Base-by-base conservation (phyloP, 2,888 invertebrate genomes). In the Margaritifera margaritifera region DNA sequence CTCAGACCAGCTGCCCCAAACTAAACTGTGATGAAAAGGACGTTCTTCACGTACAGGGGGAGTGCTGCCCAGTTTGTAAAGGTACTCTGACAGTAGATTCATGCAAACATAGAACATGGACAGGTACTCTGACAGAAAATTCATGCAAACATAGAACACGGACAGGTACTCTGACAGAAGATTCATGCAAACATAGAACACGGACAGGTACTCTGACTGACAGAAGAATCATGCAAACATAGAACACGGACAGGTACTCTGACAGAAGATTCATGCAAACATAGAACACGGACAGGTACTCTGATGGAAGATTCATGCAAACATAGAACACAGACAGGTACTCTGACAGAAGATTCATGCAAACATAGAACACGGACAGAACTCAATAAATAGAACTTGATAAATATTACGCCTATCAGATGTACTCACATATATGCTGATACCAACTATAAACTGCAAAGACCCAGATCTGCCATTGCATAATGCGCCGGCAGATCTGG, bases 1-100 rank as follows among this genome's bases (percentile, higher is more conserved):
- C 94, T 52, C 93, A 93, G 84, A 92, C 92, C 69, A 93, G 92
- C 81, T 96, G 96, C 90, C 95, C 95, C 62, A 92, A 92, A 83
- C 92, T 96, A 81, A 92, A 93, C 66, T 96, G 96, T 91, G 94
- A 94, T 77, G 91, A 92, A 64, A 92, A 93, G 76, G 93, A 95
- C 87, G 95, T 95, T 91, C 94, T 96, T 89, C 93, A 93, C 82
- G 94, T 95, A 74, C 94, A 94, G 63, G 95, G 94, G 71, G 94
- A 95, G 90, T 96, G 96, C 91, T 96, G 96, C 92, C 95, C 95
- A 90, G 94, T 95, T 89, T 96, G 96, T 90, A 94, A 94, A 91
- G 96, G 96, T 95, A 79, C 57, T 79, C 74, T n/a, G 5, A 52
- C n/a, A n/a, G 22, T 52, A 5, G 25, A 19, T 61, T 27, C 24